phyloP scores from a whole-genome alignment of 2,113 vertebrate genomes.

The Jaculus jaculus region DNA sequence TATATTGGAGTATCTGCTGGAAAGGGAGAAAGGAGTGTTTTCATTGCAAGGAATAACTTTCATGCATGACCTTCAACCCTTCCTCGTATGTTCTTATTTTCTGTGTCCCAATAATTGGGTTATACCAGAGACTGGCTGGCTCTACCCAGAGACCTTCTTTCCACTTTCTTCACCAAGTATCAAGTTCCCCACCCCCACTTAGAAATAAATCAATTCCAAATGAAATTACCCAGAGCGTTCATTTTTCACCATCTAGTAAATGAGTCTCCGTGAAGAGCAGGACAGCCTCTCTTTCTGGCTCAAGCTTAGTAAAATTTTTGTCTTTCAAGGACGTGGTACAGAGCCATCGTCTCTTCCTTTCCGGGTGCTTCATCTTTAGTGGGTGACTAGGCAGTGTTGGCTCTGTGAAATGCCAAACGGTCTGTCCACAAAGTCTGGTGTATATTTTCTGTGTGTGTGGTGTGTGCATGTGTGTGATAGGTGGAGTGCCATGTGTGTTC shows the following conservation, averaged over 20 bases:
- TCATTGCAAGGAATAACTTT: constrained; percentile 46
- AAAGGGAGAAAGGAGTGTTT: constrained; percentile 41
- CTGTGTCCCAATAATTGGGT: constrained; percentile 61
- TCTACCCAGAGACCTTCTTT: constrained; percentile 52
- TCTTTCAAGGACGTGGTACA: neutral
- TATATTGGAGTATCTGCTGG: constrained; percentile 44
- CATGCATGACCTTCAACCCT: constrained; percentile 27
- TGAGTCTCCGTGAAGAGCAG: constrained; percentile 67
- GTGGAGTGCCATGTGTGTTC: no score
- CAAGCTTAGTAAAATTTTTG: constrained; percentile 40
- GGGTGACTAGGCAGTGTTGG: neutral
- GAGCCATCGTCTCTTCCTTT: neutral
- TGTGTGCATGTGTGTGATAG: no score
- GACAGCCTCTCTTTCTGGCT: neutral
- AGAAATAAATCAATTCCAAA: constrained; percentile 78
- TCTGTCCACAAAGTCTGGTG: neutral
- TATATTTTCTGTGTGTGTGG: neutral
- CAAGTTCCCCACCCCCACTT: constrained; percentile 53
- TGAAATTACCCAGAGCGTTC: constrained; percentile 73
- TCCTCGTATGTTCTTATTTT: constrained; percentile 53
- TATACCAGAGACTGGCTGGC: constrained; percentile 61
- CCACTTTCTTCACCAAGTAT: constrained; percentile 59
- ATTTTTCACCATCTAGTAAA: constrained; percentile 73
- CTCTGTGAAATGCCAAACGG: neutral
- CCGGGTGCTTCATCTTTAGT: constrained; percentile 6